phyloP scores from a whole-genome alignment of 2,113 vertebrate species.

The Carassius carassius region DNA sequence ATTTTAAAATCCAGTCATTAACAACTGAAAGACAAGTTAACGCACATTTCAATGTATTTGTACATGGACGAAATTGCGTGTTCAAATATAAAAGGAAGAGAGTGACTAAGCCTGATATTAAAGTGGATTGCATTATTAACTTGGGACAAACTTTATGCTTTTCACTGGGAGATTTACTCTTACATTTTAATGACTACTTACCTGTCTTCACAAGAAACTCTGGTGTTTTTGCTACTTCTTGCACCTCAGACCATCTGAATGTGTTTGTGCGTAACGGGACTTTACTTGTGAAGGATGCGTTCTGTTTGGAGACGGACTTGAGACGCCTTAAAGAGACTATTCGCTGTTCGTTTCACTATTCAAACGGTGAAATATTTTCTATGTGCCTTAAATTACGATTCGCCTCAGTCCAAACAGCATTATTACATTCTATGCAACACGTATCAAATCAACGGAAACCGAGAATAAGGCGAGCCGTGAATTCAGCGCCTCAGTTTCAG shows the following conservation, averaged over 20 bases:
- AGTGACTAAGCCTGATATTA: conserved; percentile 65
- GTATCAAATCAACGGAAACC: conserved; percentile 39
- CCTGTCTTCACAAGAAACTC: conserved; percentile 59
- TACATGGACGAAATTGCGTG: conserved; percentile 71
- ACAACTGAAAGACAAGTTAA: conserved; percentile 63
- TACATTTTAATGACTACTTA: conserved; percentile 67
- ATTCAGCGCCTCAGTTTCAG: conserved; percentile 86
- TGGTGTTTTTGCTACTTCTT: conserved; percentile 55
- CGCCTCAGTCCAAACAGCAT: conserved; percentile 1
- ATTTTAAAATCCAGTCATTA: conserved; percentile 64
- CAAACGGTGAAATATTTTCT: conserved; percentile 48
- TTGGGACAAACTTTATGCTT: conserved; percentile 69
- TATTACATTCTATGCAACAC: conserved; percentile 11
- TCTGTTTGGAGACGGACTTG: conserved; percentile 58
- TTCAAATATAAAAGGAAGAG: conserved; percentile 70
- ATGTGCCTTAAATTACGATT: conserved; percentile 64
- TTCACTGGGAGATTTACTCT: conserved; percentile 63
- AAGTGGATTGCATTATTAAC: conserved; percentile 59
- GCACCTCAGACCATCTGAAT: conserved; percentile 54
- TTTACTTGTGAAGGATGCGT: conserved; percentile 61
- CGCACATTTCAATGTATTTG: conserved; percentile 71
- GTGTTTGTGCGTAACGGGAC: conserved; percentile 60
- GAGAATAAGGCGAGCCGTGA: conserved; percentile 76
- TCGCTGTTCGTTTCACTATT: conserved; percentile 61
- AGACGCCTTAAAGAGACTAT: conserved; percentile 54